These are phyloP conservation scores for Augochlorella aurata DNA, from an alignment of 2,888 invertebrate species.

Conservation along the genomic window DNA sequence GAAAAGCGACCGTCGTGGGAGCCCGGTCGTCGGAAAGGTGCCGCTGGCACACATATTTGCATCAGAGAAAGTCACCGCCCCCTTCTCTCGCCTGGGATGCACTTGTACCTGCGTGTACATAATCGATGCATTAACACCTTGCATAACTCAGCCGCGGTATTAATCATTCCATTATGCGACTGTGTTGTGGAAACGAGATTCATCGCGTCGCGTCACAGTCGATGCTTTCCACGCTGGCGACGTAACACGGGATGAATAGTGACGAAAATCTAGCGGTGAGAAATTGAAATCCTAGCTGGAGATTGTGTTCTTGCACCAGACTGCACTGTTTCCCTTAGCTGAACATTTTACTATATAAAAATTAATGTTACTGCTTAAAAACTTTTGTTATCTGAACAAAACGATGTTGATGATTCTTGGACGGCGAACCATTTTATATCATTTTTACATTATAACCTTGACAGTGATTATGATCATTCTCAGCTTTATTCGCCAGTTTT, in stretches of 20 bases:
- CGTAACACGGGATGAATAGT: slow-evolving; percentile 19
- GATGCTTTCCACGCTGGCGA: slow-evolving; percentile 36
- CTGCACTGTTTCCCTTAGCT: too few relatives aligned
- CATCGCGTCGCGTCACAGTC: slow-evolving; percentile 25
- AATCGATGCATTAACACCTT: slow-evolving; percentile 74
- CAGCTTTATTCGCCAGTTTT: too few relatives aligned
- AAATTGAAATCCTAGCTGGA: not conserved
- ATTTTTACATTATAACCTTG: too few relatives aligned
- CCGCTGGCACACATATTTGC: slow-evolving; percentile 76
- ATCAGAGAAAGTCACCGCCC: slow-evolving; percentile 73
- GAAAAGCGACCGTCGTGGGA: slow-evolving; percentile 67
- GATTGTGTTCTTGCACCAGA: not conserved
- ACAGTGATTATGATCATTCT: too few relatives aligned
- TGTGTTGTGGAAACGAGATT: slow-evolving; percentile 41
- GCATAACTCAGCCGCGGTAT: slow-evolving; percentile 62
- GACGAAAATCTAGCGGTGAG: slow-evolving; percentile 7
- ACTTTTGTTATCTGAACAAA: not conserved
- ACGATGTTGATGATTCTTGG: not conserved
- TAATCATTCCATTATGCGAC: slow-evolving; percentile 53
- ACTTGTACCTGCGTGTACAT: slow-evolving; percentile 42
- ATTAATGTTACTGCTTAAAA: too few relatives aligned
- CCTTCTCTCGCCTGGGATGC: slow-evolving; percentile 34
- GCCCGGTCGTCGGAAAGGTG: slow-evolving; percentile 48
- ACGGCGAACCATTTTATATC: too few relatives aligned
- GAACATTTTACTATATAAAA: not conserved